Conservation (phyloP, 2,113 vertebrate genomes). For the Alces alces region DNA sequence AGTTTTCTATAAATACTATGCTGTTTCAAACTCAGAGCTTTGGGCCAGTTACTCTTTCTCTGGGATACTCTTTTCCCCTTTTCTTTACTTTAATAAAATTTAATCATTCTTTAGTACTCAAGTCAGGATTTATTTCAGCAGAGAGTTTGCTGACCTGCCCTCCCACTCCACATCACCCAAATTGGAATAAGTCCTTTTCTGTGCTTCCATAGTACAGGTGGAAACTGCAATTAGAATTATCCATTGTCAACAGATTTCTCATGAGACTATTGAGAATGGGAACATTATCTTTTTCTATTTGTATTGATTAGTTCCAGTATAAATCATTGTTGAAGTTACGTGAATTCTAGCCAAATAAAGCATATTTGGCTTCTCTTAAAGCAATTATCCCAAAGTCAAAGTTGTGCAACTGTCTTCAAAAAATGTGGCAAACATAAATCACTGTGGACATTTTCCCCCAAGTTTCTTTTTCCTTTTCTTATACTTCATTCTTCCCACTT, state of each 20-base stretch:
- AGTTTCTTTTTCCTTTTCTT: not conserved
- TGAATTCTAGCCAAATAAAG: conserved; percentile 9
- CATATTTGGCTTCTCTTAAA: not conserved
- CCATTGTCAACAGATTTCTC: not conserved
- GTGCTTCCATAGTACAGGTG: not conserved
- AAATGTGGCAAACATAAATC: not conserved
- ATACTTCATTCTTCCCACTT: not conserved
- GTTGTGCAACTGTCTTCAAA: not conserved
- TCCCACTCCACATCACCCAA: not conserved
- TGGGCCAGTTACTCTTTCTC: not conserved
- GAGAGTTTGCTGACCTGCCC: not conserved
- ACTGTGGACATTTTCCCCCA: not conserved
- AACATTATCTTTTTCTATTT: not conserved
- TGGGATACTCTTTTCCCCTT: not conserved
- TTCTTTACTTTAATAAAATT: not conserved
- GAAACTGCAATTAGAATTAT: not conserved
- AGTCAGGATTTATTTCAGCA: not conserved
- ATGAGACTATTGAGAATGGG: not conserved
- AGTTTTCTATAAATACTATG: not conserved
- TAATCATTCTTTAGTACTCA: not conserved
- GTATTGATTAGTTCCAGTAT: not conserved
- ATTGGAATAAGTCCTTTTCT: not conserved
- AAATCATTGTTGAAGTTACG: not conserved
- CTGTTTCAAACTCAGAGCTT: not conserved
- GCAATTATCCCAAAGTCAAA: not conserved